Conservation (phyloP, 2,888 invertebrate genomes). For the Hemicrepidius hirtus region DNA sequence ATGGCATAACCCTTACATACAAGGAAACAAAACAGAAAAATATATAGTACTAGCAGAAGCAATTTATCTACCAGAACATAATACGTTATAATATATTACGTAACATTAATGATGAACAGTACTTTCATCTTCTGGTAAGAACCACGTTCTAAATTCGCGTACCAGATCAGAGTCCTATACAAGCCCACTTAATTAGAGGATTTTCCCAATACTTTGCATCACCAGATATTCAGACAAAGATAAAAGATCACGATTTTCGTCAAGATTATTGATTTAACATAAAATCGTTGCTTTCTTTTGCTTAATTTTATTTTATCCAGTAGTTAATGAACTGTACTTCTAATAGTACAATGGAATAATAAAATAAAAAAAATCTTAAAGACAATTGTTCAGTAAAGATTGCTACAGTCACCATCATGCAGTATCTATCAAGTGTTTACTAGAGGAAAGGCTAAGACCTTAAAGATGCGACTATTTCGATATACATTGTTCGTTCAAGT, state of each 20-base stretch:
- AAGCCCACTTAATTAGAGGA: slow-evolving; percentile 14
- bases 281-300: not conserved
- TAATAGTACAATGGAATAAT: not conserved
- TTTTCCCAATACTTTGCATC: slow-evolving; percentile 18
- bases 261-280: slow-evolving; percentile 1
- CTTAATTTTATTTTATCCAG: not conserved
- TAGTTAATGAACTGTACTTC: not conserved
- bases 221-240: not conserved
- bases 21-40: not conserved
- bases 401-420: not conserved
- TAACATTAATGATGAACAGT: slow-evolving; percentile 27
- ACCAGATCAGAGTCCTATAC: slow-evolving; percentile 11
- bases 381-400: not conserved
- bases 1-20: no score
- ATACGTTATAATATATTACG: slow-evolving; percentile 25
- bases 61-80: slow-evolving; percentile 18
- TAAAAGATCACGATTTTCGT: slow-evolving; percentile 8
- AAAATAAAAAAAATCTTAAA: not conserved
- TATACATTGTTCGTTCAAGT: slow-evolving; percentile 1
- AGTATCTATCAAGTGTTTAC: not conserved
- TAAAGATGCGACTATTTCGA: not conserved
- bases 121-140: slow-evolving; percentile 22
- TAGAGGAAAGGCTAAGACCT: not conserved
- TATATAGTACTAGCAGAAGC: not conserved
- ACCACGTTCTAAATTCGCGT: slow-evolving; percentile 30